Percentiles rank a stretch among this genome's conserved stretches.
Conservation (phyloP, 2,113 vertebrate species). For the Mellivora capensis region DNA sequence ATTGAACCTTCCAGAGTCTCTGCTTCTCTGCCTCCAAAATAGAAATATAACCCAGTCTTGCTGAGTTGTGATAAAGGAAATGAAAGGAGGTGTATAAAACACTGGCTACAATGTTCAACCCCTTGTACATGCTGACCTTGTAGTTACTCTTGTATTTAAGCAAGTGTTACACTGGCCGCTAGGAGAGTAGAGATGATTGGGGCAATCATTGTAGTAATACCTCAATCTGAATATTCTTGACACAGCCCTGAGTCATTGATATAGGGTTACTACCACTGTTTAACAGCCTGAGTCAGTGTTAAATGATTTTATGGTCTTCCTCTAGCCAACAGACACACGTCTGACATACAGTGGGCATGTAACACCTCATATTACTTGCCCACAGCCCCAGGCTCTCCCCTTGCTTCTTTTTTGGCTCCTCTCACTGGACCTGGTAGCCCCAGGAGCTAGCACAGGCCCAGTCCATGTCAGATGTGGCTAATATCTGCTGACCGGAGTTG, state of each 20-base stretch:
- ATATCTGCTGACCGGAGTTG: neutral
- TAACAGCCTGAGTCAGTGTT: neutral
- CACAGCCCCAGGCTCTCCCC: accelerated
- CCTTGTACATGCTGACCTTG: neutral
- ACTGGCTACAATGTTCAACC: neutral
- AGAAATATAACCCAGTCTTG: neutral
- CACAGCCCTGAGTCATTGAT: neutral
- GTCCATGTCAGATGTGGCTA: neutral
- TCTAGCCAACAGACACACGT: neutral
- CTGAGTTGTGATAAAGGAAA: no score
- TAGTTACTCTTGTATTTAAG: neutral
- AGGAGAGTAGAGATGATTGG: neutral
- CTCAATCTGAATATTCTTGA: neutral
- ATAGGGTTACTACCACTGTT: neutral
- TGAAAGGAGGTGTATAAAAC: neutral
- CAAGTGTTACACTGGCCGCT: neutral
- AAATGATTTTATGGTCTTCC: neutral
- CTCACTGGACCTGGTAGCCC: neutral
- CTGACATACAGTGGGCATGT: neutral
- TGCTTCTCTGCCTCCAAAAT: neutral
- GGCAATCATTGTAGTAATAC: neutral
- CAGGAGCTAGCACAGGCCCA: neutral
- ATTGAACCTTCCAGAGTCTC: neutral
- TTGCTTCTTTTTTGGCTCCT: neutral
- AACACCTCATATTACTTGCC: neutral